Base-by-base conservation (phyloP, 2,113 vertebrate genomes). In the Ramphastos sulfuratus region DNA sequence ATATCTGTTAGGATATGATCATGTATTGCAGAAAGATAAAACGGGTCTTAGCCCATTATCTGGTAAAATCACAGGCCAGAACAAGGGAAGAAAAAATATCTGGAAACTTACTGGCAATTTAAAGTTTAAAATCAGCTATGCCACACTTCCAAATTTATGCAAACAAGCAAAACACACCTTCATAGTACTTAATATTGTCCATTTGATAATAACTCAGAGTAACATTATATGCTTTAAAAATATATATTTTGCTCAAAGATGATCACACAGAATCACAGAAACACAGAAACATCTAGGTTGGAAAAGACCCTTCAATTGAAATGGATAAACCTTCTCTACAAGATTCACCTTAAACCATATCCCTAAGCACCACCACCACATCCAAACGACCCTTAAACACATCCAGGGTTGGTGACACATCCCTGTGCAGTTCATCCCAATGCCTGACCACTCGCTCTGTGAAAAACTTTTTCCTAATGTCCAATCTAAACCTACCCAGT, bases 1-100 rank as follows among this genome's bases (percentile, higher is more conserved):
- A n/a, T 86, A 94, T 78, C 80, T 75, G 58, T 60, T 94, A 91
- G 58, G 61, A 83, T 83, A 90, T 72, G 76, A 91, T 69, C 70
- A 48, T 59, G 10, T 50, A 92, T 59, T 90, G 67, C 61, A 79
- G 44, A 93, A 90, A 86, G 72, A 90, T 63, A 91, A 94, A 93
- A 90, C 50, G 39, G 8, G 11, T 74, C 54, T 86, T 80, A 85
- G 54, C 16, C 24, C 80, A 75, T 86, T 85, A 85, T 42, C 77
- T 94, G 70, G 69, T 86, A 90, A 73, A 90, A 73, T 54, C 69
- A 35, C 28, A 69, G 37, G 27, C 35, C 72, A 63, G 14, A 91
- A 89, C 25, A 54, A 94, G n/a, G 18, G 39, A 82, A 86, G 48
- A 81, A 90, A 91, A 82, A 33, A 44, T 50, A 74, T 35, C 33